These are phyloP conservation scores for Himalopsyche japonica DNA, from an alignment of 2,888 invertebrate species.

Conservation along the genomic window DNA sequence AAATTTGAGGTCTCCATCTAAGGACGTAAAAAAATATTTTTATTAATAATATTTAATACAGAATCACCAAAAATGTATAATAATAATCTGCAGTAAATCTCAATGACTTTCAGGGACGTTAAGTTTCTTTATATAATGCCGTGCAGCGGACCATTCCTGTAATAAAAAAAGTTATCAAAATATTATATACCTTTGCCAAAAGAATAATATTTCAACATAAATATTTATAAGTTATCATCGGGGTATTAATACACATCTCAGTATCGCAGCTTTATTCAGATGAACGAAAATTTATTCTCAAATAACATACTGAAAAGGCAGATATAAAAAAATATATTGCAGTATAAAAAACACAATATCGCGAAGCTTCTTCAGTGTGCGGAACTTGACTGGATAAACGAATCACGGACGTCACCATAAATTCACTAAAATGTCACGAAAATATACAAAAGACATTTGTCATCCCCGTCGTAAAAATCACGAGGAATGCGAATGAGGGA, in stretches of 20 bases:
- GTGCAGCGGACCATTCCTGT: neutral
- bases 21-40: no score
- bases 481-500: neutral
- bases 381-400: slow-evolving; percentile 20
- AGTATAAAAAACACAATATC: neutral
- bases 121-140: no score
- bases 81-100: no score
- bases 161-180: neutral
- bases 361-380: neutral
- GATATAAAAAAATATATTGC: slow-evolving; percentile 1
- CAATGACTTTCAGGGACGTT: no score
- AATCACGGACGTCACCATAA: slow-evolving; percentile 28
- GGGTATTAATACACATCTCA: neutral
- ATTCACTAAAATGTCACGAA: slow-evolving; percentile 23
- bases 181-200: neutral
- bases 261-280: neutral
- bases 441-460: slow-evolving; percentile 29
- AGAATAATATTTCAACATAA: neutral
- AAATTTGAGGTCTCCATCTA: no score
- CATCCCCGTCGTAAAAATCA: slow-evolving; percentile 29
- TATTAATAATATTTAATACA: no score
- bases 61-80: no score
- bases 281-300: neutral
- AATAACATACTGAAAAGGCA: neutral
- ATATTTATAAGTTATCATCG: neutral